Evolutionary conservation across 2,888 invertebrate species (phyloP).

Genomic region (Periphyllus acericola): DNA sequence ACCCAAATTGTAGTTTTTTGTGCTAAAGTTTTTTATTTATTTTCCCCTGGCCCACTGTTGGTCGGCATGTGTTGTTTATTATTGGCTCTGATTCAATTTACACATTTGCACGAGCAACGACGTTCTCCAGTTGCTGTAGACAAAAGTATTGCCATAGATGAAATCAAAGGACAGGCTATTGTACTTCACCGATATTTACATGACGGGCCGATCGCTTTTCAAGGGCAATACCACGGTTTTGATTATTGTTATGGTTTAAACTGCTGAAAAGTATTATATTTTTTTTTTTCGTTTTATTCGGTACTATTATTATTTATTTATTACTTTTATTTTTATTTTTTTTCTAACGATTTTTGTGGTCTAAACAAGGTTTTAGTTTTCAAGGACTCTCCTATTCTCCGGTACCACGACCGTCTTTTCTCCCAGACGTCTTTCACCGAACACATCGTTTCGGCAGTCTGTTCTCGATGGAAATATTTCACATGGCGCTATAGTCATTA

Average conservation of each 20-base stretch:
- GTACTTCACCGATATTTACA: neutral
- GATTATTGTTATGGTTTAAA: slow-evolving; percentile 1
- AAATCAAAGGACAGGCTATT: slow-evolving; percentile 14
- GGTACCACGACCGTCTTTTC: neutral
- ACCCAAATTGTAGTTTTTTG: no score
- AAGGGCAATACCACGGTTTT: neutral
- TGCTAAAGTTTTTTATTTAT: no score
- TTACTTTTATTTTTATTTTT: neutral
- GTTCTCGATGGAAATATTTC: neutral
- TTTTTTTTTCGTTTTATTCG: neutral
- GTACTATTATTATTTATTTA: slow-evolving; percentile 11
- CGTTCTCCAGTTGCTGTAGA: neutral
- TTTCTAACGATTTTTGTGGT: slow-evolving; percentile 26
- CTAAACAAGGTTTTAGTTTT: slow-evolving; percentile 36
- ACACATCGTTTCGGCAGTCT: neutral
- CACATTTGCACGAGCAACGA: neutral
- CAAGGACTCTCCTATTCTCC: neutral
- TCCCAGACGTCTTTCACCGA: neutral
- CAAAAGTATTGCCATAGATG: neutral
- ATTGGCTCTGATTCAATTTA: no score
- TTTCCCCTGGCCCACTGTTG: no score
- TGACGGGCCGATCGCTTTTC: neutral
- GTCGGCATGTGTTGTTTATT: no score
- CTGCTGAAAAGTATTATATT: neutral
- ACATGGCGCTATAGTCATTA: neutral